Evolutionary conservation across 2,888 invertebrate species (phyloP).

Genomic region (Desoria tigrina): DNA sequence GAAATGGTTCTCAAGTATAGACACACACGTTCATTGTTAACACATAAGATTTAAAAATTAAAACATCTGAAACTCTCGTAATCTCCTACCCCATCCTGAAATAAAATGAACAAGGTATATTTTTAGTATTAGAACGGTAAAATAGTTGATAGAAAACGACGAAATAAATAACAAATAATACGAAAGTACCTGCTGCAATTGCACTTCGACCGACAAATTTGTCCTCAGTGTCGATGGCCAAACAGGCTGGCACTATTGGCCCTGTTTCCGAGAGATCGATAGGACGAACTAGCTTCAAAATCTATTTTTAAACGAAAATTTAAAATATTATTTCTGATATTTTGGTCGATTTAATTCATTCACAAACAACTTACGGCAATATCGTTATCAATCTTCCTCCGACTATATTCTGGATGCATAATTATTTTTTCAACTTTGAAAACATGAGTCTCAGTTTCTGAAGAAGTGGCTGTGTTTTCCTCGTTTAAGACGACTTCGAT

Average conservation of each 20-base stretch:
- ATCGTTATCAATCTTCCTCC: conserved; percentile 37
- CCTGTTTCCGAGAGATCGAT: conserved; percentile 5
- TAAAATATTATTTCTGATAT: not conserved
- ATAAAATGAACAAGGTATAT: conserved; percentile 7
- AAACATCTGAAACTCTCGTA: not conserved
- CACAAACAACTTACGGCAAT: conserved; percentile 38
- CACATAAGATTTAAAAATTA: not conserved
- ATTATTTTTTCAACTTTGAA: conserved; percentile 39
- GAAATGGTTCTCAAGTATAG: not conserved
- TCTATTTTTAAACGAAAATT: conserved; percentile 14
- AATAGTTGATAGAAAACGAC: not conserved
- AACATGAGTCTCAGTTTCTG: conserved; percentile 17
- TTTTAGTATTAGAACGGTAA: not conserved
- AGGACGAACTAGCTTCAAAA: not conserved
- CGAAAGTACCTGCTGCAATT: conserved; percentile 42
- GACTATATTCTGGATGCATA: conserved; percentile 43
- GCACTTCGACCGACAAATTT: conserved; percentile 40
- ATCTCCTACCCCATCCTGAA: conserved; percentile 16
- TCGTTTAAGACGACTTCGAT: conserved; percentile 48
- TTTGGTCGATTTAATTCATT: not conserved
- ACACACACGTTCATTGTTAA: not conserved
- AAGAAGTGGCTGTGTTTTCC: conserved; percentile 33
- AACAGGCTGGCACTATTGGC: conserved; percentile 46
- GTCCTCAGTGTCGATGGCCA: conserved; percentile 37
- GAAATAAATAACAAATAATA: not conserved